Conservation (phyloP, 2,888 invertebrate genomes). For the Cheilosia vulpina region DNA sequence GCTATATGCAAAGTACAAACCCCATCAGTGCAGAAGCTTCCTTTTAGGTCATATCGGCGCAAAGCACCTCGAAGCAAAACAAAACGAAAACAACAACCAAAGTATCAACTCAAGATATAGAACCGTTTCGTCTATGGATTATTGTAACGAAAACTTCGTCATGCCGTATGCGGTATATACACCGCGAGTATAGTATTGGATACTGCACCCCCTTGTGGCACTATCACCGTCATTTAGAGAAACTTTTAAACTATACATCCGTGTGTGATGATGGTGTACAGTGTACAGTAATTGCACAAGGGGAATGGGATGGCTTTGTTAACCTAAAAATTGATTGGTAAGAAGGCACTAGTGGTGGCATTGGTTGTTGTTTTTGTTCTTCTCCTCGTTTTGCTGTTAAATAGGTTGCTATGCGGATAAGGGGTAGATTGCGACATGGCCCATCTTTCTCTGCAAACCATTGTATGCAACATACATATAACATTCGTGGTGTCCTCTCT, state of each 20-base stretch:
- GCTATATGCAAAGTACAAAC: constrained; percentile 28
- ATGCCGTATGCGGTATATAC: constrained; percentile 5
- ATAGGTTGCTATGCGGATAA: constrained; percentile 63
- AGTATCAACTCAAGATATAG: constrained; percentile 67
- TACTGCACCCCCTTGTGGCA: constrained; percentile 33
- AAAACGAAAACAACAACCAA: constrained; percentile 55
- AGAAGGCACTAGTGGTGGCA: constrained; percentile 67
- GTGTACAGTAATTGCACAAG: constrained; percentile 68
- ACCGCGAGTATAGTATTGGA: background rate
- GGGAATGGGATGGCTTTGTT: constrained; percentile 61
- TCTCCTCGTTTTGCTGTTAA: constrained; percentile 29
- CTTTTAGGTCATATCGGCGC: constrained; percentile 67
- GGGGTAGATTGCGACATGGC: constrained; percentile 69
- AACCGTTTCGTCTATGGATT: constrained; percentile 67
- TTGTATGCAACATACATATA: constrained; percentile 33
- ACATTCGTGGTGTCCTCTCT: constrained; percentile 59
- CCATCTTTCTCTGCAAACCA: constrained; percentile 68
- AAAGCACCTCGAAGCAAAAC: constrained; percentile 48
- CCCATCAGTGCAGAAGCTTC: constrained; percentile 29
- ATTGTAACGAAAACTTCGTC: constrained; percentile 63
- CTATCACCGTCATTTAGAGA: constrained; percentile 60
- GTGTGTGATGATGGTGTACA: constrained; percentile 13
- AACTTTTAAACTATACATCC: constrained; percentile 60
- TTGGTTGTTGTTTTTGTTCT: constrained; percentile 42
- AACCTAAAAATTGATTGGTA: constrained; percentile 74